Evolutionary conservation across 2,888 invertebrate genomes (phyloP).

Genomic region (Drosophila trichaetosa): DNA sequence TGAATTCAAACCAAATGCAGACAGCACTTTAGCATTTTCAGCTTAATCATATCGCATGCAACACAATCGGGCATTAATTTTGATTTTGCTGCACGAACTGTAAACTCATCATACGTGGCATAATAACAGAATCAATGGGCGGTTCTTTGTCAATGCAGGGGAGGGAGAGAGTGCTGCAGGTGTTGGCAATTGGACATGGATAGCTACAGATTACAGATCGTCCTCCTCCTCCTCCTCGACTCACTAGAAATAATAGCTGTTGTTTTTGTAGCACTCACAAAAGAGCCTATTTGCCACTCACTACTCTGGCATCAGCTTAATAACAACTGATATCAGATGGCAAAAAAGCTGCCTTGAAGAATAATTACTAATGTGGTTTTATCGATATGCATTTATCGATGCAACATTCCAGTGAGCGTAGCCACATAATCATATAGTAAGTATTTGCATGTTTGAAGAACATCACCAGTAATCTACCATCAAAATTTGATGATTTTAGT

Average conservation of each 20-base stretch:
- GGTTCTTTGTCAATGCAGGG: slow-evolving; percentile 24
- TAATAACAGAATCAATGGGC: slow-evolving; percentile 70
- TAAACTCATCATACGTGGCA: slow-evolving; percentile 62
- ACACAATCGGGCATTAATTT: slow-evolving; percentile 69
- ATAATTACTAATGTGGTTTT: not conserved
- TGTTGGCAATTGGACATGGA: slow-evolving; percentile 42
- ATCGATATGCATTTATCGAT: not conserved
- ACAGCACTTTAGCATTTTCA: slow-evolving; percentile 40
- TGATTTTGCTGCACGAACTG: slow-evolving; percentile 58
- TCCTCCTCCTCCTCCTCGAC: not conserved
- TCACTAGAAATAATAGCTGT: slow-evolving; percentile 10
- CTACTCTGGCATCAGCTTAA: not conserved
- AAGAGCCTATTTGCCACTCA: not conserved
- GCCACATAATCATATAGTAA: not conserved
- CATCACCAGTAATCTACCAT: not conserved
- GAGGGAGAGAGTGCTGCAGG: slow-evolving; percentile 35
- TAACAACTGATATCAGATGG: not conserved
- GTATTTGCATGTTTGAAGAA: not conserved
- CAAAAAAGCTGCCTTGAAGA: not conserved
- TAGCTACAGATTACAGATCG: slow-evolving; percentile 24
- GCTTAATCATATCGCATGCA: slow-evolving; percentile 59
- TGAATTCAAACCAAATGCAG: slow-evolving; percentile 1
- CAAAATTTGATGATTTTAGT: not conserved
- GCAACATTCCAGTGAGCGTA: not conserved
- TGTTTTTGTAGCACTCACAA: not conserved